Evolutionary conservation across 2,113 vertebrate species (phyloP).

Genomic region (Rhegmatorhina hoffmannsi): DNA sequence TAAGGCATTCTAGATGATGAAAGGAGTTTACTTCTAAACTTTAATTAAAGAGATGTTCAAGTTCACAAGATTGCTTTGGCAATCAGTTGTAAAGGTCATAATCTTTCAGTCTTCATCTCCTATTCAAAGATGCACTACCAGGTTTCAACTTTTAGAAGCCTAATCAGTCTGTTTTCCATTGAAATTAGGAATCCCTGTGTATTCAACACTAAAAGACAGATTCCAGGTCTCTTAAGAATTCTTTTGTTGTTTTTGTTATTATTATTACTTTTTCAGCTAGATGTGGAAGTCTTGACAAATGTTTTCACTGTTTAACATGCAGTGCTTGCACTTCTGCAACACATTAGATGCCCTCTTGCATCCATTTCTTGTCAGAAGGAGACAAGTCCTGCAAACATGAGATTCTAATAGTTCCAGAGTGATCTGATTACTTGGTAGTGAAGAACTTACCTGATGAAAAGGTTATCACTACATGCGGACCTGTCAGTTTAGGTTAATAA

Average conservation of each 20-base stretch:
- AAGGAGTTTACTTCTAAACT: not conserved
- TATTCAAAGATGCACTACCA: not conserved
- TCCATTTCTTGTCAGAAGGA: not conserved
- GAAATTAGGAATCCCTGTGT: not conserved
- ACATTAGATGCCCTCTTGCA: not conserved
- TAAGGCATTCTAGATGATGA: not conserved
- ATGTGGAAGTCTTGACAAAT: not conserved
- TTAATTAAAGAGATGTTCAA: not conserved
- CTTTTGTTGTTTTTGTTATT: fast-evolving
- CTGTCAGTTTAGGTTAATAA: not conserved
- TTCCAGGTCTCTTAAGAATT: not conserved
- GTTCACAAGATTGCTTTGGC: not conserved
- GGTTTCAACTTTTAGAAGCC: not conserved
- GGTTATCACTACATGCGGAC: not conserved
- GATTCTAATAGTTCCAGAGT: not conserved
- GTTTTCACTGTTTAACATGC: not conserved
- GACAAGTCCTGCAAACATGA: not conserved
- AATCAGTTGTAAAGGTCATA: not conserved
- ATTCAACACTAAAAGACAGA: not conserved
- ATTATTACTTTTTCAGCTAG: not conserved
- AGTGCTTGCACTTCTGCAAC: not conserved
- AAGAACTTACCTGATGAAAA: not conserved
- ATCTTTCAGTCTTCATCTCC: not conserved
- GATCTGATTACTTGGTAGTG: fast-evolving
- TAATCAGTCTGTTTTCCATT: not conserved